These are phyloP conservation scores for Ylistrum balloti DNA, from an alignment of 1,140 invertebrate genomes.

Conservation along the genomic window DNA sequence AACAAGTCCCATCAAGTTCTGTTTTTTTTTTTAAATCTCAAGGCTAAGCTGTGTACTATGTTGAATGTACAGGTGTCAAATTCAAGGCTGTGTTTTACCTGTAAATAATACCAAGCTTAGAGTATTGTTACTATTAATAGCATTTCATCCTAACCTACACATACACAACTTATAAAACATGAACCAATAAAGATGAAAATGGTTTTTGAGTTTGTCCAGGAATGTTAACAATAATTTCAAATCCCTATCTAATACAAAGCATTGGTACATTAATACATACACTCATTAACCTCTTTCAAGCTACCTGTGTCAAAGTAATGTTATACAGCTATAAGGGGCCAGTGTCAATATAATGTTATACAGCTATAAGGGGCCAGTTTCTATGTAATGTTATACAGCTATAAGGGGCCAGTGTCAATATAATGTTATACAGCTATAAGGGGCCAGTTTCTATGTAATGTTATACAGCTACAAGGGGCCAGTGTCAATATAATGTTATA, in stretches of 20 bases:
- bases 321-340: no score
- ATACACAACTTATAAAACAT: not conserved
- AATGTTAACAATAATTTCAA: no score
- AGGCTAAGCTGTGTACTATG: not conserved
- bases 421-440: not conserved
- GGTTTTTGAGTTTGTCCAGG: no score
- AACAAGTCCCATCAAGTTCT: not conserved
- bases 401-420: not conserved
- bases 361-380: not conserved
- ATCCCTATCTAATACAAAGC: no score
- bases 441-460: not conserved
- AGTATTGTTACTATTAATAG: not conserved
- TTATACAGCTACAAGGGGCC: not conserved
- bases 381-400: not conserved
- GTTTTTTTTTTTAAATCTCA: not conserved
- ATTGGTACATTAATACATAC: no score
- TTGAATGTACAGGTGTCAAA: not conserved
- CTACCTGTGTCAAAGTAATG: no score
- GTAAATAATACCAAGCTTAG: not conserved
- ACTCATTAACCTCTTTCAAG: no score
- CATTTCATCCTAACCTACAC: not conserved
- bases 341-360: not conserved
- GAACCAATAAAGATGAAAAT: not conserved
- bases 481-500: no score
- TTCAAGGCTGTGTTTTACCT: constrained; percentile 18